Base-by-base conservation (phyloP, 2,888 invertebrate genomes). In the Idaea biselata region DNA sequence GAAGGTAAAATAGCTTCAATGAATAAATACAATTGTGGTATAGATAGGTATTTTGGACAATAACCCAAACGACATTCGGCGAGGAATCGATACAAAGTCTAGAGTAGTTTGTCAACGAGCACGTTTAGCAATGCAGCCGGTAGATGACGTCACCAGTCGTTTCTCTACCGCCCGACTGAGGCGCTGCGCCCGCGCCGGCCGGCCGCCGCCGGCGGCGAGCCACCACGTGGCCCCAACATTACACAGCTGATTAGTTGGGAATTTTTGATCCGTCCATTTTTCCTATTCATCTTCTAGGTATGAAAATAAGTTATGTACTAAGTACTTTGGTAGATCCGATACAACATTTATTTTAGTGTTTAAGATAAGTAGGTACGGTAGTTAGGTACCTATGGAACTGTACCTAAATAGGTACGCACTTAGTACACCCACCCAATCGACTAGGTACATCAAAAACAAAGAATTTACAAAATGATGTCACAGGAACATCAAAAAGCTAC, bases 161-260 rank as follows among this genome's bases (percentile, higher is more conserved):
- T 25, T 25, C 25, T 25, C 25, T 25, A 70, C 70, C 74, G 74
- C 63, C 44, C 44, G 44, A 44, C 8, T 0, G 44, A 8, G 44
- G 44, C 44, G 44, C 44, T 44, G 44, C 44, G 62, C 60, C 60
- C 44, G 62, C 60, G 60, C 72, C 70, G 66, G 72, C 68, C 72
- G 77, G 70, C 76, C 75, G 76, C 73, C 77, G 56, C 72, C 76
- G 70, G 76, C 75, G 76, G 73, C 77, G 56, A 65, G 71, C 75
- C 77, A 80, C 88, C 89, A 89, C 89, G 89, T 88, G 88, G 86
- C 83, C 74, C 67, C 68, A 63, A 67, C 72, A 60, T 68, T 75
- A 76, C 77, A 82, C 86, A 86, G 83, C 83, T 84, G 84, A 83
- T 79, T 79, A 75, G 64, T 65, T 53, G 14, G 2, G 44, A 8